Base-by-base conservation (phyloP, 1,140 invertebrate species). In the Drosophila nigrodunni region DNA sequence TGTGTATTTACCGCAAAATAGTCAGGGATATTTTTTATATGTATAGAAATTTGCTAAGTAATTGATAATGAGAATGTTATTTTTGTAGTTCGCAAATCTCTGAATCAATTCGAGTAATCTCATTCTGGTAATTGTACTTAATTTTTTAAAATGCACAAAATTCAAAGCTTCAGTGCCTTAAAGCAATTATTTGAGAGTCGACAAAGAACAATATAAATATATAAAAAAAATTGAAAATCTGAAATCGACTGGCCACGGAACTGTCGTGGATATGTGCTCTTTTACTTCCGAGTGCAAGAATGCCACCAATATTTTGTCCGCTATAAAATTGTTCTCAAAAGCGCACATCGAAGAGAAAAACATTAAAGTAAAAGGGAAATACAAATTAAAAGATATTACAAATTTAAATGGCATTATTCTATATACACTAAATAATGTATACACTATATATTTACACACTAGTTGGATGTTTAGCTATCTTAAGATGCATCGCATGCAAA, bases 101-200 rank as follows among this genome's bases (percentile, higher is more conserved):
- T 30, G 30, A 59, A 44, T 41, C 49, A 43, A 10, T 15, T 37
- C 15, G 50, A 41, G 54, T 60, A 25, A 35, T 34, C 37, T 15
- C 39, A 71, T 58, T 61, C 58, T 55, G 54, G 41, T 66, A 60
- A 74, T 46, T 60, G 47, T 74, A 62, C 46, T 76, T 78, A 69
- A 75, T 62, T 62, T 81, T 90, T 90, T 64, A 62, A 78, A 55
- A 88, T 87, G 87, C 87, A 87, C 82, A 90, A 90, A 90, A 90
- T 90, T 90, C 72, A 78, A 82, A 78, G 87, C 82, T 90, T 90
- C 82, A 90, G 88, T 90, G 88, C 88, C 88, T 90, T 90, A 90
- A 90, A 75, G 88, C 88, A 83, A 66, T 67, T 64, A 76, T 74
- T 71, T 74, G 25, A 49, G 62, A 89, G 80, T 66, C 55, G 58